Base-by-base conservation (phyloP, 2,113 vertebrate species). In the Reinhardtius hippoglossoides region DNA sequence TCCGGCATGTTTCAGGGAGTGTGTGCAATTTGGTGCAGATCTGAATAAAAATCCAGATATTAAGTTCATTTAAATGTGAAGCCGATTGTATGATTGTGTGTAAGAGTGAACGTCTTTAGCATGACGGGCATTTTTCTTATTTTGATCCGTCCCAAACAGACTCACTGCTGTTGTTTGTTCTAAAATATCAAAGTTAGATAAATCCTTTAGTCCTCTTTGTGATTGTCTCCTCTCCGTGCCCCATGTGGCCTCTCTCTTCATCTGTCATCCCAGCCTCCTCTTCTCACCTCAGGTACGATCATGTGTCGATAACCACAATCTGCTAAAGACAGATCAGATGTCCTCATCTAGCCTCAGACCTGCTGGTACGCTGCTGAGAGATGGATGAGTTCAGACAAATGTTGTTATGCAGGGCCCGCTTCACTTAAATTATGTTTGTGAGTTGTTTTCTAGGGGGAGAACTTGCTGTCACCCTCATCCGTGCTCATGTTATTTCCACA, bases 321-420 rank as follows among this genome's bases (percentile, higher is more conserved):
- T 54, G 54, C 24, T 21, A 31, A 63, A 42, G 40, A 59, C 66
- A 15, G 80, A 68, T 74, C 65, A 15, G 5, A 31, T 35, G 40
- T 60, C 64, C 23, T 37, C 27, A 31, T 44, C n/a, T 18, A 7
- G 16, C 61, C 23, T n/a, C 9, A 55, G 50, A 44, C 62, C 54
- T 9, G 15, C 27, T 21, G 67, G 79, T 9, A 20, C 2, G 15
- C 9, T 35, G 76, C 26, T 68, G 76, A 82, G 35, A 42, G 75
- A 82, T 55, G n/a, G 65, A 80, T 77, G 73, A 74, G 35, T 20
- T 48, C 9, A 68, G 20, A 68, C 1, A 0, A 2, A 66, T 50
- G 71, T 48, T 48, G n/a, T 0, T 55, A 79, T 82, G 75, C 44
- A 52, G 75, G 71, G 37, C 84, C 81, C 21, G 44, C 73, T 74